Evolutionary conservation across 2,888 invertebrate genomes (phyloP).

Genomic region (Epistrophe eligans): DNA sequence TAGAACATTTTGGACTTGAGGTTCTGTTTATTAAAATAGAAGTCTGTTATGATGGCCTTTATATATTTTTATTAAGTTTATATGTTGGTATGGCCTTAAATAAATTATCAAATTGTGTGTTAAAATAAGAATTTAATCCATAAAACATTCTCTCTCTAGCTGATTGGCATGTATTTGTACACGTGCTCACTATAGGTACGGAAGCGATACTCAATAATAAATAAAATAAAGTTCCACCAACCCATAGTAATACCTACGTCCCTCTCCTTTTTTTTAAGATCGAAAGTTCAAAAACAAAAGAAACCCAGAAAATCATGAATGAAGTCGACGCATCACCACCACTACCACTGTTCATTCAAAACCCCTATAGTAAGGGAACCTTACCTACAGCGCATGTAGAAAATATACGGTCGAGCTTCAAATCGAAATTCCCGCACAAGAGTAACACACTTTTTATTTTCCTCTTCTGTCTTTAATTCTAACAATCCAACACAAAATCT

Average conservation of each 20-base stretch:
- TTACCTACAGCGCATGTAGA: neutral
- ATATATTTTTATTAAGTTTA: no score
- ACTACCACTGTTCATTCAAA: neutral
- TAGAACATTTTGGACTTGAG: no score
- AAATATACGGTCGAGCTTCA: neutral
- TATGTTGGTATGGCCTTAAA: no score
- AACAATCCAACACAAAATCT: constrained; percentile 10
- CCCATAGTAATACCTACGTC: neutral
- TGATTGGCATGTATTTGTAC: neutral
- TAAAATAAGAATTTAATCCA: no score
- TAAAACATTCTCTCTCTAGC: neutral
- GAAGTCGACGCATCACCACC: constrained; percentile 8
- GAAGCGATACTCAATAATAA: neutral
- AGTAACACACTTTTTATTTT: constrained; percentile 60
- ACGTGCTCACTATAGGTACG: neutral
- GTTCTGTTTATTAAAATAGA: no score
- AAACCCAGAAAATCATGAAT: constrained; percentile 31
- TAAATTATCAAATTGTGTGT: no score
- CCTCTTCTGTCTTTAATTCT: constrained; percentile 1
- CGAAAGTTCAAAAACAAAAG: neutral
- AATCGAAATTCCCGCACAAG: constrained; percentile 68
- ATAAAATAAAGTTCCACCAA: neutral
- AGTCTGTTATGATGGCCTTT: no score
- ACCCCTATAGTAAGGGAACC: neutral
- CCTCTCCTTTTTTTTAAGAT: neutral